Evolutionary conservation across 2,797 vertebrate species (phyloP), one percentile per base, ranked within the genome.

Genomic region (Potorous gilbertii): DNA sequence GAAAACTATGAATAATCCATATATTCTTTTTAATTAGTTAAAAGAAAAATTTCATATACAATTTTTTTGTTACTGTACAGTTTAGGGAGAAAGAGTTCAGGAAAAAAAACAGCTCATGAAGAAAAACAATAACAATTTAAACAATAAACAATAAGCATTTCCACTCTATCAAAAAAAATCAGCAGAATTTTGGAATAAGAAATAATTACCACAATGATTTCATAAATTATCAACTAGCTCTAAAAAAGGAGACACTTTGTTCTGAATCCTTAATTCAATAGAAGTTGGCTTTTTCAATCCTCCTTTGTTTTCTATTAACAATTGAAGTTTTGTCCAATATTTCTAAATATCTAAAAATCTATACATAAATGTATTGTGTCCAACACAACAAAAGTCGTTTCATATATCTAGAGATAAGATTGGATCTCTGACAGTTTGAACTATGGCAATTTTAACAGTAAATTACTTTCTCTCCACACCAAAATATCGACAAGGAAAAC

Each of bases 401-500:
- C 74, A 90, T 92, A 56, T 50, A 87, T 87, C 40, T 50, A 87
- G 74, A 87, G 74, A 87, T 56, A 93, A 94, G 66, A 94, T 91
- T 92, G 59, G 89, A 91, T 90, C 81, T 94, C 55, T 96, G 92
- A 93, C 54, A 93, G 55, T 92, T 96, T 96, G 55, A 50, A 96
- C 40, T 54, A 90, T 59, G 74, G 11, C 6, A 92, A 90, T 94
- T 96, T 59, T 87, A 95, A 93, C 24, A 93, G 55, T 93, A 96
- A 96, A 94, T 92, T 92, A 91, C 94, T 92, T 95, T 92, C 55
- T 95, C 40, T 87, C 40, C 93, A 92, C n/a, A 62, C 29, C 92
- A 95, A 95, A 93, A 95, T 95, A 6, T 50, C 54, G 92, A 9
- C 56, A 90, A 96, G 56, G 92, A 95, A 96, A 90, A 92, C 91